Evolutionary conservation across 2,888 invertebrate genomes (phyloP).

Genomic region (Acleris sparsana): DNA sequence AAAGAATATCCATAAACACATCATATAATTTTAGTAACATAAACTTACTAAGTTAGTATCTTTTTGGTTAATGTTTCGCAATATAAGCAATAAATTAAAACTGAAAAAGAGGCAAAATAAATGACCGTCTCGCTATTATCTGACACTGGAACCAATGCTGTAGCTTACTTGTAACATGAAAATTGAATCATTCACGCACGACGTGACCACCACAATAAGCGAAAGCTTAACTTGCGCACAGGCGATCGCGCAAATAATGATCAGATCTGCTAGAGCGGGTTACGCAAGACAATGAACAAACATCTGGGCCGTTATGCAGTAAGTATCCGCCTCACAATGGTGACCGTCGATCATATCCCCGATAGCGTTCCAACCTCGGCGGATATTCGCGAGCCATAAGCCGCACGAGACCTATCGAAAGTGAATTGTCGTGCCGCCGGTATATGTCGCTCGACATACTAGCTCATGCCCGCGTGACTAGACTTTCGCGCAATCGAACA

Average conservation of each 20-base stretch:
- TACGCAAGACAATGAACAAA: slow-evolving; percentile 78
- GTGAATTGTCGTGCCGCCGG: slow-evolving; percentile 70
- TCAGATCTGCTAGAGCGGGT: slow-evolving; percentile 72
- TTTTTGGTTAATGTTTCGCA: too few species aligned
- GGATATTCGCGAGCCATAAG: slow-evolving; percentile 68
- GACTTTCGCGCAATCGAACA: slow-evolving; percentile 65
- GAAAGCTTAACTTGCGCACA: slow-evolving; percentile 61
- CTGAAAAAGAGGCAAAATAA: not conserved
- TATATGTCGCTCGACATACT: slow-evolving; percentile 63
- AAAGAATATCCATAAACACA: too few species aligned
- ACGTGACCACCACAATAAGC: slow-evolving; percentile 67
- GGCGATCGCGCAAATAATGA: slow-evolving; percentile 73
- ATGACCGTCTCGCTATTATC: slow-evolving; percentile 37
- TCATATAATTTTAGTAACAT: too few species aligned
- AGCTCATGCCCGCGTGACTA: slow-evolving; percentile 61
- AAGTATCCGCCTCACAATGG: slow-evolving; percentile 70
- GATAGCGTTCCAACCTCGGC: slow-evolving; percentile 71
- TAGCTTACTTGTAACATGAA: slow-evolving; percentile 55
- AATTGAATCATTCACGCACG: slow-evolving; percentile 78
- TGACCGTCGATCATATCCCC: slow-evolving; percentile 73
- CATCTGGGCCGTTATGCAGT: slow-evolving; percentile 72
- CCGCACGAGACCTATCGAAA: slow-evolving; percentile 76
- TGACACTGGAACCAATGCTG: slow-evolving; percentile 53
- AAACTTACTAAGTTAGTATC: too few species aligned
- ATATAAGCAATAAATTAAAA: too few species aligned